phyloP scores from a whole-genome alignment of 2,113 vertebrate genomes.

The Xiphias gladius region DNA sequence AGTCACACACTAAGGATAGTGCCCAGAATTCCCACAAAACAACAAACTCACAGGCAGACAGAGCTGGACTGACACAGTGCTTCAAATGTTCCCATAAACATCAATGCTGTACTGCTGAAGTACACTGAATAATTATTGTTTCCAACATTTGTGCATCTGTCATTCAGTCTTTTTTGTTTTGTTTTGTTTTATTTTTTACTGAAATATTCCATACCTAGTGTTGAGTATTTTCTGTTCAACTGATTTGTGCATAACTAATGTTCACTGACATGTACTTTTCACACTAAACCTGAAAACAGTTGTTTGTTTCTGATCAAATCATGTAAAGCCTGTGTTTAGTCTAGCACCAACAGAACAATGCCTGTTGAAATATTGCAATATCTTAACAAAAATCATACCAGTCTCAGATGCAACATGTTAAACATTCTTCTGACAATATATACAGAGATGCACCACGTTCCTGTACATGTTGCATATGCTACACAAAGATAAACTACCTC shows the following conservation, averaged over 20 bases:
- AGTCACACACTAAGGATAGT: slow-evolving; percentile 4
- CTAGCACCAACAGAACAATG: slow-evolving; percentile 15
- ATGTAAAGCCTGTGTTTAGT: not conserved
- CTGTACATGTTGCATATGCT: slow-evolving; percentile 68
- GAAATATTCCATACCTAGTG: slow-evolving; percentile 8
- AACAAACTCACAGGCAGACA: slow-evolving; percentile 48
- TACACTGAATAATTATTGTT: slow-evolving; percentile 25
- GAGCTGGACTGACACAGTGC: slow-evolving; percentile 21
- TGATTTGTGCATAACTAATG: slow-evolving; percentile 27
- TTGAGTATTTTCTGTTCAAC: slow-evolving; percentile 12
- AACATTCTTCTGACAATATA: slow-evolving; percentile 57
- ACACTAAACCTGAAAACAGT: slow-evolving; percentile 25
- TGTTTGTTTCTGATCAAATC: slow-evolving; percentile 23
- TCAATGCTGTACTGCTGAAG: slow-evolving; percentile 17
- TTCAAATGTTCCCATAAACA: slow-evolving; percentile 47
- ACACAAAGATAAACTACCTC: slow-evolving; percentile 49
- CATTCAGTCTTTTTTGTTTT: not conserved
- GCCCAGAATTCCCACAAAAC: slow-evolving; percentile 7
- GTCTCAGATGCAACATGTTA: slow-evolving; percentile 50
- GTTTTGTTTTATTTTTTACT: not conserved
- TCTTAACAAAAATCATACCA: slow-evolving; percentile 53
- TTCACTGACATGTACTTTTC: slow-evolving; percentile 5
- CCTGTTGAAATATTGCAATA: slow-evolving; percentile 65
- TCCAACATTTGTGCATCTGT: slow-evolving; percentile 23
- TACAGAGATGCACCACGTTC: slow-evolving; percentile 55